Evolutionary conservation across 2,797 vertebrate species (phyloP).

Genomic region (Hipposideros larvatus): DNA sequence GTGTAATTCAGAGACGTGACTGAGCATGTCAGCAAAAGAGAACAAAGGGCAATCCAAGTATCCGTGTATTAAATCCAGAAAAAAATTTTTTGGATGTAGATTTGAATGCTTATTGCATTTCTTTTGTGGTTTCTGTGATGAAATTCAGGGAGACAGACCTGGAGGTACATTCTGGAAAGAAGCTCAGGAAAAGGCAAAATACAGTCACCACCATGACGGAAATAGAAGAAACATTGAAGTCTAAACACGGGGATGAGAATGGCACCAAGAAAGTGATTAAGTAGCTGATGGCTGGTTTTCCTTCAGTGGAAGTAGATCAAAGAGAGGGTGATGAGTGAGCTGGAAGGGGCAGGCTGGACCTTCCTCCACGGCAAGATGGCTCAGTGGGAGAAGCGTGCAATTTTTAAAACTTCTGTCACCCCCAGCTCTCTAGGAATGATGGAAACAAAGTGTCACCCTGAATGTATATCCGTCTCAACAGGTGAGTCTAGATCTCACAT

Average conservation of each 20-base stretch:
- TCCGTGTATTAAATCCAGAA: background rate
- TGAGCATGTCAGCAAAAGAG: background rate
- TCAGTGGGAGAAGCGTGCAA: accelerated
- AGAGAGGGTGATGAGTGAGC: no score
- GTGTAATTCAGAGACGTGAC: accelerated
- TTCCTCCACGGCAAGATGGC: accelerated
- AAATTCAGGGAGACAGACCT: background rate
- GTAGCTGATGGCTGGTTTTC: accelerated
- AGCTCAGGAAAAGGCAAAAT: background rate
- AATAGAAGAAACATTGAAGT: accelerated
- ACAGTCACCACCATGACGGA: accelerated
- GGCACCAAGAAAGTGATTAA: accelerated
- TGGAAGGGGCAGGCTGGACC: background rate
- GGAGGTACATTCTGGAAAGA: background rate
- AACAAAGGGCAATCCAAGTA: no score
- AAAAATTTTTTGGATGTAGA: background rate
- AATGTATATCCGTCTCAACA: accelerated
- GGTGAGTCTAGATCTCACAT: no score
- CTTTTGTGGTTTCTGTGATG: background rate
- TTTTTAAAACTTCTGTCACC: no score
- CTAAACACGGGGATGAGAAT: no score
- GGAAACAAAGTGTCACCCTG: background rate
- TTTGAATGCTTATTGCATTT: background rate
- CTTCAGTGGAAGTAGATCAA: accelerated
- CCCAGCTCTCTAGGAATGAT: background rate